phyloP scores from a whole-genome alignment of 2,113 vertebrate genomes.

The Trachemys scripta region DNA sequence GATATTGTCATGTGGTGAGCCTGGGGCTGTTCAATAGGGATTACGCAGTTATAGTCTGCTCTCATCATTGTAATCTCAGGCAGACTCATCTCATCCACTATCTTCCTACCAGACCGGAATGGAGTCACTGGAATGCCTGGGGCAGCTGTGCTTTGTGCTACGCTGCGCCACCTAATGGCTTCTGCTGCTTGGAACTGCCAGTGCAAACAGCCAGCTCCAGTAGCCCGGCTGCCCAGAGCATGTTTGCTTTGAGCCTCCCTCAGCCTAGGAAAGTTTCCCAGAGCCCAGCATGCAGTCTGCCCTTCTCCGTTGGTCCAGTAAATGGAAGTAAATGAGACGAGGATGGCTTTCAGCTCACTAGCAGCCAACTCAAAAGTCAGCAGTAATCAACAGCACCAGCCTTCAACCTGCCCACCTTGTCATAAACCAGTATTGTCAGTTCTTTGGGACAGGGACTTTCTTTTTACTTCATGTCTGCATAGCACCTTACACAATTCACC shows the following conservation, averaged over 20 bases:
- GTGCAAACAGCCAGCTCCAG: not conserved
- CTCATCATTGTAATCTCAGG: slow-evolving; percentile 21
- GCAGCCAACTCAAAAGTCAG: not conserved
- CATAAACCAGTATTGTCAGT: slow-evolving; percentile 49
- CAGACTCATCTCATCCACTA: not conserved
- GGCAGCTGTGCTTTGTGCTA: slow-evolving; percentile 15
- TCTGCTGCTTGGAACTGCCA: not conserved
- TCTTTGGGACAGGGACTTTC: not conserved
- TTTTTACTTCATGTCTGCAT: not conserved
- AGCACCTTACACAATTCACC: not conserved
- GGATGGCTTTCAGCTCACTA: not conserved
- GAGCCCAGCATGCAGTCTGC: not conserved
- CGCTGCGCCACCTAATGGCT: not conserved
- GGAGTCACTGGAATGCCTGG: not conserved
- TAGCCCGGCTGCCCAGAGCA: not conserved
- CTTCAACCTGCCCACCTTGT: accelerated
- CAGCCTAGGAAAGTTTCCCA: not conserved
- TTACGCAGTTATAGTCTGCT: not conserved
- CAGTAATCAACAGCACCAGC: not conserved
- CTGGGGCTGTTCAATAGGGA: not conserved
- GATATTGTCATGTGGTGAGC: not conserved
- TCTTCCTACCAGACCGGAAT: not conserved
- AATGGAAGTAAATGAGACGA: not conserved
- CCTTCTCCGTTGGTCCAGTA: not conserved
- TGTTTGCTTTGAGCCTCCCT: not conserved